A percentile compares a stretch with the other conserved stretches of the same genome.
Conservation (phyloP, 2,113 vertebrate genomes). For the Epinephelus fuscoguttatus region DNA sequence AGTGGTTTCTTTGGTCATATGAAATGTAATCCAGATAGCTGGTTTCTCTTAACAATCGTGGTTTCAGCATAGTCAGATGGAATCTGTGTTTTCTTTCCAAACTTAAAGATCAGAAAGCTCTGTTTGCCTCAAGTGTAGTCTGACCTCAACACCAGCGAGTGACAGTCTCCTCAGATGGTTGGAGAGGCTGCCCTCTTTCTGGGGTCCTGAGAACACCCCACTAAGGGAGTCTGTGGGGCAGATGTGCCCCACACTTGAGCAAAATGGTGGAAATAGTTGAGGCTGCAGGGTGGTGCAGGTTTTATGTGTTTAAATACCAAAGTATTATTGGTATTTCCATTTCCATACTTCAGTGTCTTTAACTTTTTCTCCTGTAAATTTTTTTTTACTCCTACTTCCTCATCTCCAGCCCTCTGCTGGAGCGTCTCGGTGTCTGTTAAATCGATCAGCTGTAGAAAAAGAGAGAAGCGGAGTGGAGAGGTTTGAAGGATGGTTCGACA, state of each 20-base stretch:
- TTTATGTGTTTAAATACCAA: constrained; percentile 44
- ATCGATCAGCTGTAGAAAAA: constrained; percentile 60
- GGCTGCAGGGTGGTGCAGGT: constrained; percentile 21
- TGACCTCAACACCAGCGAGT: constrained; percentile 22
- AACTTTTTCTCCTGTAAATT: constrained; percentile 15
- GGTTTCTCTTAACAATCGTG: constrained; percentile 1
- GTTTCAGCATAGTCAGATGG: constrained; percentile 7
- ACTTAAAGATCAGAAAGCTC: constrained; percentile 15
- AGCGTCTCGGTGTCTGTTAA: constrained; percentile 59
- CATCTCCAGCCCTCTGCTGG: constrained; percentile 3
- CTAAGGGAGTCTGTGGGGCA: constrained; percentile 75
- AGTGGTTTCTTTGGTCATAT: constrained; percentile 28
- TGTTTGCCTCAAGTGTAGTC: constrained; percentile 16
- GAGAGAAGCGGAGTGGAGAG: constrained; percentile 30
- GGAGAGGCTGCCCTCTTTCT: constrained; percentile 46
- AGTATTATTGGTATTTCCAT: constrained; percentile 46
- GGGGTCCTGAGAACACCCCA: constrained; percentile 61
- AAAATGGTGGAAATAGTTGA: constrained; percentile 69
- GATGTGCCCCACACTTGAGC: constrained; percentile 61
- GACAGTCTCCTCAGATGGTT: constrained; percentile 21
- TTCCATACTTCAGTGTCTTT: constrained; percentile 30
- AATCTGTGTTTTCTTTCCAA: background rate
- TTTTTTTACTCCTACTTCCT: background rate
- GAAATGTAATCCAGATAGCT: constrained; percentile 37
- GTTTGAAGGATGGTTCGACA: constrained; percentile 53